Evolutionary conservation across 37 sponge, comb jelly and placozoan genomes (phyloP), one percentile per base, ranked within the genome.

Genomic region (Halisarca cf. caerulea): DNA sequence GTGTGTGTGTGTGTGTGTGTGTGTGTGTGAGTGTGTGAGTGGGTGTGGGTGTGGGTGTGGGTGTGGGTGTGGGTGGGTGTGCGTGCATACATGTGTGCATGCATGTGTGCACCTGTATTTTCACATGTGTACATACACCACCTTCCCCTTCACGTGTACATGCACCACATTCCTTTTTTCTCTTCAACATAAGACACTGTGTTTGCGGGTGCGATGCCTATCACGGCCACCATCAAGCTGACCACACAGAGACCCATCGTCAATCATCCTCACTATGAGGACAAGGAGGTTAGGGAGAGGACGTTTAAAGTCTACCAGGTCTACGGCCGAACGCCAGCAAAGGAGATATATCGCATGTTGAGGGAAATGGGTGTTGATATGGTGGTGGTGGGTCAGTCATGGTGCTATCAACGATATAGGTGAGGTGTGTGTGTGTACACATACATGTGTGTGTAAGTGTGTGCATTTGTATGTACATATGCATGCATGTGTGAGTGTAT

Each of bases 181-280:
- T 47, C 11, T 47, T 47, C 11, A 11, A 47, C 51, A 23, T 24
- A 51, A 34, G 60, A 80, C 81, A 95, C 94, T 45, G 98, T 95
- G 84, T 95, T 98, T 91, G 98, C 96, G 34, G 98, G 98, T 17
- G 68, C 88, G 37, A 95, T 98, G 98, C 90, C 96, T 18, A 86
- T 86, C 53, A 93, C 86, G 90, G 98, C 98, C 25, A 84, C 91
- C 3, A 78, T 98, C 55, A 91, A 86, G 88, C 84, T 98, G 55
- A 79, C 85, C 34, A 91, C 98, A 37, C 80, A 60, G 3, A 70
- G 95, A 14, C 85, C 93, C 23, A 95, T 98, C 25, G 96, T 95
- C 37, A 95, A 93, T 83, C 98, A 98, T 58, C 98, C 98, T 30
- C 98, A 98, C 83, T 98, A 95, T 64, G 98, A 98, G 83, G 71